Percentiles rank a stretch among this genome's conserved stretches.
Conservation (phyloP, 2,113 vertebrate species). For the Solea senegalensis region DNA sequence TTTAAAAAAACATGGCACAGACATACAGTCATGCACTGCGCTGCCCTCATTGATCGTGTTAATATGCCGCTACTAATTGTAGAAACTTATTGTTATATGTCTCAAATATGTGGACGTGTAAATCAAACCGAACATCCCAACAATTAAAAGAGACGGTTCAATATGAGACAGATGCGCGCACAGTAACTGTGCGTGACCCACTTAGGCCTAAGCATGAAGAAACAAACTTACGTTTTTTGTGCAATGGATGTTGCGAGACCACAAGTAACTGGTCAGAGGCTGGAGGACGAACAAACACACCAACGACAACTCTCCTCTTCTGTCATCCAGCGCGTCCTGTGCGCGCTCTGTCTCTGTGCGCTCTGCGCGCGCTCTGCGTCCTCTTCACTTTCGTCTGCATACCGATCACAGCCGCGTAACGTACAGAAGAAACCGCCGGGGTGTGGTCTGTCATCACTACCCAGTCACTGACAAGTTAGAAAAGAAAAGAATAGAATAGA, state of each 20-base stretch:
- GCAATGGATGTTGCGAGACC: not conserved
- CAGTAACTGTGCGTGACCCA: no score
- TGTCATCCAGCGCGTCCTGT: not conserved
- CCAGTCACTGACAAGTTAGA: not conserved
- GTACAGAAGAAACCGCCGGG: not conserved
- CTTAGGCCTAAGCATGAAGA: not conserved
- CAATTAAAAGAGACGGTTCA: no score
- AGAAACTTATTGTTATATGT: no score
- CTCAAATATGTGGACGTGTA: no score
- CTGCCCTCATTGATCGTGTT: no score
- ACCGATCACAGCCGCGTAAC: constrained; percentile 15
- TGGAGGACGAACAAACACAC: no score
- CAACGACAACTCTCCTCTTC: not conserved
- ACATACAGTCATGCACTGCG: no score
- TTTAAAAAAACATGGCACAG: no score
- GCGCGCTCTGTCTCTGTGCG: not conserved
- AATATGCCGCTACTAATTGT: no score
- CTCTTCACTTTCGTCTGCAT: constrained; percentile 18
- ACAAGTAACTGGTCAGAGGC: no score
- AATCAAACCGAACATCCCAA: no score
- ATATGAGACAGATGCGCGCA: not conserved
- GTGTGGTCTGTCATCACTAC: constrained; percentile 26
- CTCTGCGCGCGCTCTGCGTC: constrained; percentile 1
- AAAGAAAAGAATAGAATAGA: not conserved
- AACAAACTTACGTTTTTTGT: constrained; percentile 37